A percentile compares a stretch with the other conserved stretches of the same genome.
These are phyloP conservation scores for Chaitophorus viminalis DNA, from an alignment of 2,888 invertebrate species.

Conservation along the genomic window DNA sequence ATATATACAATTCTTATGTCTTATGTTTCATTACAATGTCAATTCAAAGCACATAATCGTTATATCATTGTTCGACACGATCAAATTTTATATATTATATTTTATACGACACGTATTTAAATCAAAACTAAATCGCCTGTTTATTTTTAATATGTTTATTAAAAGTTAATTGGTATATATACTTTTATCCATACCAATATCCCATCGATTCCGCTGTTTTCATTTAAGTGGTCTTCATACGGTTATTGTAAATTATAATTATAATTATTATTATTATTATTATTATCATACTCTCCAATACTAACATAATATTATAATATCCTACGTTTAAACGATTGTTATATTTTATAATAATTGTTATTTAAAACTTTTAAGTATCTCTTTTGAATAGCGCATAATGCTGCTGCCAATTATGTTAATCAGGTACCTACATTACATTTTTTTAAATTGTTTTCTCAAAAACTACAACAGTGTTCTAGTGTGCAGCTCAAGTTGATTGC, in stretches of 20 bases:
- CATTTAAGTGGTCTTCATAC: conserved; percentile 32
- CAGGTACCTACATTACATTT: not conserved
- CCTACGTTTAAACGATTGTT: conserved; percentile 4
- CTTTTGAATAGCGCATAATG: conserved; percentile 9
- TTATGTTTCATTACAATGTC: conserved; percentile 38
- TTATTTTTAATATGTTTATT: not conserved
- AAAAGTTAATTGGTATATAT: not conserved
- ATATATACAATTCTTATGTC: not conserved
- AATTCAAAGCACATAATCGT: conserved; percentile 45
- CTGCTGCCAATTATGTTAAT: not conserved
- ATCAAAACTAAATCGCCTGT: not conserved
- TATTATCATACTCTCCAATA: not conserved
- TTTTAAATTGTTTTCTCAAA: not conserved
- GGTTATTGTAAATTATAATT: conserved; percentile 3
- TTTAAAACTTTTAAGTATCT: conserved; percentile 1
- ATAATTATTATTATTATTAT: conserved; percentile 5
- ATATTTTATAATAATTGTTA: conserved; percentile 7
- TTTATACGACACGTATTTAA: not conserved
- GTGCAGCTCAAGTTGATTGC: conserved; percentile 32
- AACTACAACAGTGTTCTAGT: not conserved
- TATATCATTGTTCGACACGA: not conserved
- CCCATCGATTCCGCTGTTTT: conserved; percentile 8
- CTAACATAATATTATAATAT: not conserved
- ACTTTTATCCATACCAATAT: not conserved
- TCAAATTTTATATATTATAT: not conserved